Evolutionary conservation across 2,113 vertebrate genomes (phyloP).

Genomic region (Brienomyrus longianalis): DNA sequence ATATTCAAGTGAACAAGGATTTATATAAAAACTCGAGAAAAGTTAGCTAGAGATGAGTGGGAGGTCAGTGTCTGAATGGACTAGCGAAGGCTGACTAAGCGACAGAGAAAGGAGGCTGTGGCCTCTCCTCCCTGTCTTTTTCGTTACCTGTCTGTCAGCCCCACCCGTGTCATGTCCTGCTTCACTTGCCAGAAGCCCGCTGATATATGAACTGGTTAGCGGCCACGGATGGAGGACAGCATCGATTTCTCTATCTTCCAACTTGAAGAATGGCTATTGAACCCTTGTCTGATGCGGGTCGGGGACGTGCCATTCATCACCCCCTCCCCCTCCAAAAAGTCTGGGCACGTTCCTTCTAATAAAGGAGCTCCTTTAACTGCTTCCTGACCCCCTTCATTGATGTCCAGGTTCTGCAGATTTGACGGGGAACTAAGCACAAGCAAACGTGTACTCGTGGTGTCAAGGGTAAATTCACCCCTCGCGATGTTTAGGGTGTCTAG

Average conservation of each 20-base stretch:
- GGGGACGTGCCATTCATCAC: slow-evolving; percentile 17
- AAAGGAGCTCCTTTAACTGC: not conserved
- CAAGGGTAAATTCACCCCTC: not conserved
- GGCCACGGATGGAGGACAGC: slow-evolving; percentile 4
- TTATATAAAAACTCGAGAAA: not conserved
- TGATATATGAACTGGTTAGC: slow-evolving; percentile 19
- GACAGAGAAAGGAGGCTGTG: not conserved
- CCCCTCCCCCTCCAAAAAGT: not conserved
- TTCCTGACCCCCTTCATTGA: not conserved
- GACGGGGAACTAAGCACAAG: not conserved
- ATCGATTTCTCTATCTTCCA: slow-evolving; percentile 13
- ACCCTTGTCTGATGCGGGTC: slow-evolving; percentile 10
- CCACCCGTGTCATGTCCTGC: not conserved
- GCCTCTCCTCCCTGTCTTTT: not conserved
- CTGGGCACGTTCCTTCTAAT: not conserved
- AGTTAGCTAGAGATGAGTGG: not conserved
- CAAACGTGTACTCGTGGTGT: not conserved
- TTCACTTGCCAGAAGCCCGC: not conserved
- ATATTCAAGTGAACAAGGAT: not conserved
- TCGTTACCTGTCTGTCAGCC: not conserved
- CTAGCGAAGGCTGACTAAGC: not conserved
- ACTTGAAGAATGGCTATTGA: slow-evolving; percentile 21
- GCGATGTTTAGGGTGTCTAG: not conserved
- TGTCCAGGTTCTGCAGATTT: not conserved
- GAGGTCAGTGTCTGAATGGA: not conserved